Conservation (phyloP, 2,797 vertebrate species). For the Enteromius trimaculatus region DNA sequence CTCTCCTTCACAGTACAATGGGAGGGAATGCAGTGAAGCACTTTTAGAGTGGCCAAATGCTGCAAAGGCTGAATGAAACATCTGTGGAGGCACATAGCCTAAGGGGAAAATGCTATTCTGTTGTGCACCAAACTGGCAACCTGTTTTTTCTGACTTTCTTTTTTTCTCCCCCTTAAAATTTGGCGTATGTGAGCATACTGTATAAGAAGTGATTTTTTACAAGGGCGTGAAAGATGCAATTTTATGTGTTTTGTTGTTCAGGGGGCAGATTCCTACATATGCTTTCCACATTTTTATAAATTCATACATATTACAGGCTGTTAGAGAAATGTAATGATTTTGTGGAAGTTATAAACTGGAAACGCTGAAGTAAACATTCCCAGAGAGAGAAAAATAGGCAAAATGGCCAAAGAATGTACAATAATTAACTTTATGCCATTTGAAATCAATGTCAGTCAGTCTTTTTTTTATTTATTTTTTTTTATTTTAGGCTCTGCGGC, state of each 20-base stretch:
- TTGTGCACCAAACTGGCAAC: constrained; percentile 78
- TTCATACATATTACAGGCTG: constrained; percentile 33
- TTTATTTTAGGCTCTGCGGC: constrained; percentile 20
- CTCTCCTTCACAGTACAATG: constrained; percentile 78
- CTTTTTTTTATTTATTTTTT: neutral
- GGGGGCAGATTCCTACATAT: constrained; percentile 47
- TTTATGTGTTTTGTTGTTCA: constrained; percentile 57
- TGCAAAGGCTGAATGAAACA: constrained; percentile 81
- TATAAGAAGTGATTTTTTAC: constrained; percentile 54
- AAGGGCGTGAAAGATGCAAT: constrained; percentile 52
- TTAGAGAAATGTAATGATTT: constrained; percentile 41
- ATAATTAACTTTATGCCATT: constrained; percentile 32
- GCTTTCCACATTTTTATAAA: constrained; percentile 57
- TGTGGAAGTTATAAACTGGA: constrained; percentile 46
- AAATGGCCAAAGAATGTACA: constrained; percentile 41
- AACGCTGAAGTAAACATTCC: constrained; percentile 45
- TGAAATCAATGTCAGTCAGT: neutral
- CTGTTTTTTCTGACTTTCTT: constrained; percentile 70
- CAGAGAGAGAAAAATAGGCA: constrained; percentile 22
- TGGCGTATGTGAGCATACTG: constrained; percentile 54
- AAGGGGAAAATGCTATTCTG: constrained; percentile 75
- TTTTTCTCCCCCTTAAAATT: neutral
- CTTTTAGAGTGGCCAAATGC: constrained; percentile 79
- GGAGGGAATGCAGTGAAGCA: constrained; percentile 81
- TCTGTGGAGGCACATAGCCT: constrained; percentile 80